Base-by-base conservation (phyloP, 1,140 invertebrate genomes). In the Drosophila lacertosa region DNA sequence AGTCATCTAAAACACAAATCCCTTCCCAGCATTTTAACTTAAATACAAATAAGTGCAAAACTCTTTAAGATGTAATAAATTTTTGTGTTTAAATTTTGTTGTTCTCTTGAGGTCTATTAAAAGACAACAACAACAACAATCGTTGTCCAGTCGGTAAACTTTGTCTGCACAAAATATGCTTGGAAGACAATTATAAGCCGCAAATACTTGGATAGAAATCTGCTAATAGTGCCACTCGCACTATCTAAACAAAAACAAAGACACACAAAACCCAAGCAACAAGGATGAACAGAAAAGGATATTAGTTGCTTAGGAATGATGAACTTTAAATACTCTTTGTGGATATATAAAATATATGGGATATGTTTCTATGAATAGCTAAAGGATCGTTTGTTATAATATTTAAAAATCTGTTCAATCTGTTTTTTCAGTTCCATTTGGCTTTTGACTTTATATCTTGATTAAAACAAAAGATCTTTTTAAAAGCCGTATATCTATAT, bases 141-240 rank as follows among this genome's bases (percentile, higher is more conserved):
- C 51, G 29, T 58, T n/a, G 24, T 22, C 48, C 62, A 60, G 48
- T 45, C 11, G 35, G 16, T 24, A 74, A 75, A 68, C 51, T 74
- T 74, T 63, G 32, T 50, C 45, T 57, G 13, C 51, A 42, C 66
- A 64, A 62, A 73, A 73, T 63, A 50, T 51, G 68, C 62, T 67
- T 51, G 42, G n/a, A 53, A 51, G 51, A 63, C 73, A 75, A 75
- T 75, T 76, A 73, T 51, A 76, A 73, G 69, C 63, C 69, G 50
- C 53, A 64, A 70, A 53, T 57, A 54, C 60, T 65, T 33, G 13
- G 42, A 69, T 66, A 51, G 39, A 44, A 59, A 70, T 74, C 66
- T 70, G 59, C 74, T 74, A 74, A 77, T 74, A 74, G 55, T 69
- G 37, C 55, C 48, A 70, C 50, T 65, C 48, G 33, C 48, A 57